phyloP scores from a whole-genome alignment of 2,888 invertebrate genomes.

The Pollenia amentaria region DNA sequence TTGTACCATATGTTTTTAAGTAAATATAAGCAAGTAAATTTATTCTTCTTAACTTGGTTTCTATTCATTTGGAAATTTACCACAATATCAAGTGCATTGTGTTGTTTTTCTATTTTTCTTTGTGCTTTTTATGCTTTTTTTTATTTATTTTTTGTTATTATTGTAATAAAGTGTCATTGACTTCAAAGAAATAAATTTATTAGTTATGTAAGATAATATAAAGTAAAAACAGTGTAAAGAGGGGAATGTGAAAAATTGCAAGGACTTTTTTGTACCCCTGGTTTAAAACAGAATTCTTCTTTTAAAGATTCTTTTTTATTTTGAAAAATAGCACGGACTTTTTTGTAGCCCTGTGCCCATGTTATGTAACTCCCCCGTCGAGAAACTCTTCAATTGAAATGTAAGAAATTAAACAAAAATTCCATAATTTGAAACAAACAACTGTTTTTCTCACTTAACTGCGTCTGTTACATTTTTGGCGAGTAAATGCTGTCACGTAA shows the following conservation, averaged over 20 bases:
- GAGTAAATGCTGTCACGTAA: too few species aligned
- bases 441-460: too few species aligned
- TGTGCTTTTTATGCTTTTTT: not conserved
- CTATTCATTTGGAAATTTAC: constrained; percentile 26
- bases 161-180: constrained; percentile 62
- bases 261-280: not conserved
- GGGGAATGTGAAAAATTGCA: not conserved
- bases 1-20: constrained; percentile 15
- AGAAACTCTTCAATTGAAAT: too few species aligned
- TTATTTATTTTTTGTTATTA: not conserved
- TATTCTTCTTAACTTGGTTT: not conserved
- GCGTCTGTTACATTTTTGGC: too few species aligned
- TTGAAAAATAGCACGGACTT: too few species aligned
- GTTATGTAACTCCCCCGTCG: too few species aligned
- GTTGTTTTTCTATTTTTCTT: constrained; percentile 8
- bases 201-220: not conserved
- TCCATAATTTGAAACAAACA: too few species aligned
- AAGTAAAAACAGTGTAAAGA: not conserved
- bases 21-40: not conserved
- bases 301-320: too few species aligned
- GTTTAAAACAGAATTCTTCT: too few species aligned
- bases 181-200: constrained; percentile 11
- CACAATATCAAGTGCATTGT: constrained; percentile 54
- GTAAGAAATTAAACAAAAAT: too few species aligned
- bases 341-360: too few species aligned